phyloP scores from a whole-genome alignment of 1,140 invertebrate species.

The Phymastichus coffea region DNA sequence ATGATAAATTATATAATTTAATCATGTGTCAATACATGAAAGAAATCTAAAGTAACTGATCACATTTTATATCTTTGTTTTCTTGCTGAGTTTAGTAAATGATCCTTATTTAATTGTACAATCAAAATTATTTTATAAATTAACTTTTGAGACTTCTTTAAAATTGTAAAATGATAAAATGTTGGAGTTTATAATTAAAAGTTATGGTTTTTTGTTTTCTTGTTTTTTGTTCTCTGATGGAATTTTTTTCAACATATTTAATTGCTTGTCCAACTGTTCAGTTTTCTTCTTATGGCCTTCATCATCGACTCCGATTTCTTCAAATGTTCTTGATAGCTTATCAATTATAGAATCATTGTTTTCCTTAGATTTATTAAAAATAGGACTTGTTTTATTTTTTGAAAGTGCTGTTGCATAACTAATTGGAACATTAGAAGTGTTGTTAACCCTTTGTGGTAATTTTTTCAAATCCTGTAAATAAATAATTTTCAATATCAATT shows the following conservation, averaged over 20 bases:
- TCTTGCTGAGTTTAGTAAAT: no score
- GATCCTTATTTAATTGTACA: no score
- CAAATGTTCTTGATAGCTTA: background rate
- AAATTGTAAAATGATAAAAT: background rate
- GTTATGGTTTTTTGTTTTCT: background rate
- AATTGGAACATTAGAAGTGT: background rate
- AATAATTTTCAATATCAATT: background rate
- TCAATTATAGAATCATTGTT: background rate
- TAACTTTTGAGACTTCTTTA: background rate
- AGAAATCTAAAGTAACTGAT: no score
- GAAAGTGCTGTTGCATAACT: constrained; percentile 7
- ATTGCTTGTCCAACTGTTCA: background rate
- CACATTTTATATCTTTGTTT: no score
- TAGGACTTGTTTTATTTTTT: no score
- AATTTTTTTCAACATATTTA: background rate
- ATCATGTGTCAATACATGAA: no score
- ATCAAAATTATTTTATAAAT: background rate
- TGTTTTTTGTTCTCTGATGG: no score
- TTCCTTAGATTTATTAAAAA: background rate
- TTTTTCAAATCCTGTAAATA: background rate
- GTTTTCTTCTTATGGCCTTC: background rate
- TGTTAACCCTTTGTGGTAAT: background rate
- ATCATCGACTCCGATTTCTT: background rate
- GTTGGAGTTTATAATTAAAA: background rate
- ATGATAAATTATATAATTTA: no score